phyloP scores from a whole-genome alignment of 2,797 vertebrate species.

The Lateolabrax maculatus region DNA sequence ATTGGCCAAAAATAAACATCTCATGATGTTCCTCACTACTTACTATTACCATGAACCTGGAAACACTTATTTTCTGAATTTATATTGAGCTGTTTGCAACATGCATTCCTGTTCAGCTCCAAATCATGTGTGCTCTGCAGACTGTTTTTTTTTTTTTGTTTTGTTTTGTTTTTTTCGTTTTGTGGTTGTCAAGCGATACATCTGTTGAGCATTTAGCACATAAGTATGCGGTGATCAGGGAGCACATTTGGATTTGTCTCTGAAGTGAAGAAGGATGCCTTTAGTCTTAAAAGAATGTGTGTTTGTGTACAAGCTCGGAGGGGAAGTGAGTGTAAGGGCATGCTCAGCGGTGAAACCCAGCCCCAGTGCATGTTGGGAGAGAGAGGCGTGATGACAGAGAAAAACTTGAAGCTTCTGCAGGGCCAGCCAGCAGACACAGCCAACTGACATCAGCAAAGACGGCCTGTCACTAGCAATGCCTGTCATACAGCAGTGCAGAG shows the following conservation, averaged over 20 bases:
- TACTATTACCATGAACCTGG: constrained; percentile 63
- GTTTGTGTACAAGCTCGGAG: constrained; percentile 44
- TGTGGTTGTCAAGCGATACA: constrained; percentile 65
- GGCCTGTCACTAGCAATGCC: constrained; percentile 79
- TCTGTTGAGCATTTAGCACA: constrained; percentile 77
- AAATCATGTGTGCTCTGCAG: constrained; percentile 59
- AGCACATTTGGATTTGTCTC: constrained; percentile 62
- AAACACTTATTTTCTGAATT: constrained; percentile 74
- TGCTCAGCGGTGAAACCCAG: constrained; percentile 61
- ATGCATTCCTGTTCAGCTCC: constrained; percentile 63
- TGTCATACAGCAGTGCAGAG: constrained; percentile 65
- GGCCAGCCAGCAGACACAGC: constrained; percentile 66
- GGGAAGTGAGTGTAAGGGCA: constrained; percentile 61
- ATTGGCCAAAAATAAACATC: constrained; percentile 49
- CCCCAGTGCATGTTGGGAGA: constrained; percentile 76
- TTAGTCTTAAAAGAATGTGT: constrained; percentile 30
- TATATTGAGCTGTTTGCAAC: constrained; percentile 73
- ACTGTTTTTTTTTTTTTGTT: constrained; percentile 20
- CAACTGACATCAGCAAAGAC: constrained; percentile 77
- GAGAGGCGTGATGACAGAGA: constrained; percentile 74
- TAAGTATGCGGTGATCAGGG: constrained; percentile 64
- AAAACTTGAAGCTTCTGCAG: constrained; percentile 70
- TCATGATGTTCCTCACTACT: constrained; percentile 55
- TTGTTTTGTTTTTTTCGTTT: constrained; percentile 22
- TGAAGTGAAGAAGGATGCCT: constrained; percentile 46